Evolutionary conservation across 1,140 invertebrate species (phyloP), one percentile per base, ranked within the genome.

Genomic region (Magallana angulata): DNA sequence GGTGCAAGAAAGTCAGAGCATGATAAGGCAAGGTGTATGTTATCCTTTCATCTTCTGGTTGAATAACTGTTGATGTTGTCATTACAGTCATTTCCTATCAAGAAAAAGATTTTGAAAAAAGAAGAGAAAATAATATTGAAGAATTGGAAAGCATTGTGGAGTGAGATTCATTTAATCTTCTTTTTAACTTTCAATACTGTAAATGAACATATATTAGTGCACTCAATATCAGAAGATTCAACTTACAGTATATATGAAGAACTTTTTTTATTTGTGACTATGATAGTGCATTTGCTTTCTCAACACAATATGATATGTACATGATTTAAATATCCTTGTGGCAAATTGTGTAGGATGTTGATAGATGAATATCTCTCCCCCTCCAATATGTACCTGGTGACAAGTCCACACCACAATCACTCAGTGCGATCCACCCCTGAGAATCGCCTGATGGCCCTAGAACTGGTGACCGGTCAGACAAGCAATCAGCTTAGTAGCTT

Each of bases 331-430:
- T 4, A 48, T 48, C 36, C 2, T 48, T 48, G 5, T 48, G 36
- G 36, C 0, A 11, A 18, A 71, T 8, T 36, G 82, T 11, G 11
- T 80, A 93, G 92, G 30, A 89, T 92, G 87, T 82, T 93, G 30
- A 85, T 92, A 30, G 92, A 93, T 56, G 92, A 93, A 36, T 93
- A 92, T 76, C 85, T 92, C n/a, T 90, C 89, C 12, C 87, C 90
- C 11, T 57, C 68, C 9, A 93, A 93, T 85, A 90, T 92, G 86
- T 86, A 90, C 85, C 87, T 93, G 16, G 85, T 89, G 6, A 92
- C 91, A 16, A 62, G 71, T 68, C 64, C 84, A 36, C 71, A 57
- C 56, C 56, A 48, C 56, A 80, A 87, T 71, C 64, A 81, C 62
- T 30, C 81, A 82, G 30, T 87, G 1, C 60, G 14, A 48, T 86